Base-by-base conservation (phyloP, 1,140 invertebrate species). In the Drosophila nannoptera region DNA sequence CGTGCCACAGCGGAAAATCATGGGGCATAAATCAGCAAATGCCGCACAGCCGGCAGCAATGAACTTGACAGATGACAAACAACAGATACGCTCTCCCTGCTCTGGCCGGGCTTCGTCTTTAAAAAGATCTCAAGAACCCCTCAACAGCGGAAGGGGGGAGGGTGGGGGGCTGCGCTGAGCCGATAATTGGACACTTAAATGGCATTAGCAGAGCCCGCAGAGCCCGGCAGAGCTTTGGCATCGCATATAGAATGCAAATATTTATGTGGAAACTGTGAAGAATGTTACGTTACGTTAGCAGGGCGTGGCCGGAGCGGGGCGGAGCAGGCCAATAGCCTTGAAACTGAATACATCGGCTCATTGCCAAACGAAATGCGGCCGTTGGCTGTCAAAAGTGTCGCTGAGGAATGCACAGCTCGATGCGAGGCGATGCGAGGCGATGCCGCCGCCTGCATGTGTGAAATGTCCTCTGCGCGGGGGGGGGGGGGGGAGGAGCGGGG, bases 1-100 rank as follows among this genome's bases (percentile, higher is more conserved):
- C 81, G 75, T 86, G 81, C 74, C 82, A 87, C 64, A 77, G 82
- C 82, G 82, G 82, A 86, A 86, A 86, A 86, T 87, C 82, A 87
- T 86, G 81, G 77, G 73, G 74, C 74, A 84, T 86, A 86, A 86
- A 86, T 84, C 77, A 77, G 66, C 49, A 53, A 84, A 76, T 60
- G 76, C 64, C 72, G 56, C 49, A 63, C 73, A 76, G 78, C 77
- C 74, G 74, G 73, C 73, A 77, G 77, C 78, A 64, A 68, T 81
- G 77, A 63, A 75, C 69, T 61, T 80, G 81, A 86, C 82, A 86
- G 77, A 77, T 84, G 81, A 84, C 81, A 84, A 75, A 84, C 65
- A 81, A 63, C 81, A 84, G 81, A 84, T 80, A 84, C 63, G 69
- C 75, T 61, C 61, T 49, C 58, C 69, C 68, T 78, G 75, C 67